These are phyloP conservation scores for Pristis pectinata DNA, from an alignment of 2,797 vertebrate species.

Conservation along the genomic window DNA sequence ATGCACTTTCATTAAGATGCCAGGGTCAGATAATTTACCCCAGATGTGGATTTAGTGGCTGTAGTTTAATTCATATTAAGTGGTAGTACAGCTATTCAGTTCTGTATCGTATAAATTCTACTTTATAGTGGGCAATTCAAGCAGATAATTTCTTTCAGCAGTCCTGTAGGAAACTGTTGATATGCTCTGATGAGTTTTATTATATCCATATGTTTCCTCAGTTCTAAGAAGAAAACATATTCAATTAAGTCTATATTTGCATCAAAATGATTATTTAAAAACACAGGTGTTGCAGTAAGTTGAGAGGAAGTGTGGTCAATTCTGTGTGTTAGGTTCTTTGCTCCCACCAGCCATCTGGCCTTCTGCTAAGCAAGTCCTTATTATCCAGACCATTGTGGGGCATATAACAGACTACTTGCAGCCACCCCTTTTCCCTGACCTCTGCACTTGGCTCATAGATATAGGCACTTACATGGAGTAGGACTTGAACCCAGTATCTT, in stretches of 20 bases:
- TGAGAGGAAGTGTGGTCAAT: background rate
- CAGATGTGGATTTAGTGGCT: background rate
- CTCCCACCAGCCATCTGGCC: too few relatives aligned
- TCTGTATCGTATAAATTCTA: background rate
- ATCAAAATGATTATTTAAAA: background rate
- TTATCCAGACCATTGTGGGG: too few relatives aligned
- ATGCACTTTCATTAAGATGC: background rate
- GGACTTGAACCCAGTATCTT: background rate
- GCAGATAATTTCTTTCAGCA: slow-evolving; percentile 26
- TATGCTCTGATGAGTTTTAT: slow-evolving; percentile 9
- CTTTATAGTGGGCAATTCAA: slow-evolving; percentile 2
- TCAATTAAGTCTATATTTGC: background rate
- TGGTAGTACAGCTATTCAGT: background rate
- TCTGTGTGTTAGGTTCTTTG: too few relatives aligned
- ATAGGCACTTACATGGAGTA: background rate
- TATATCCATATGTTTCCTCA: background rate
- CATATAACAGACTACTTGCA: too few relatives aligned
- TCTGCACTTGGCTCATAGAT: too few relatives aligned
- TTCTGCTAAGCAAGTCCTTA: too few relatives aligned
- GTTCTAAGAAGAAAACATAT: background rate
- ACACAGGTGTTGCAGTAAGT: background rate
- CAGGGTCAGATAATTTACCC: background rate
- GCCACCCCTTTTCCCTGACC: too few relatives aligned
- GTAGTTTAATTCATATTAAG: background rate
- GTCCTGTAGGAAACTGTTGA: background rate